phyloP scores from a whole-genome alignment of 2,113 vertebrate genomes.

The Heterochromis multidens region DNA sequence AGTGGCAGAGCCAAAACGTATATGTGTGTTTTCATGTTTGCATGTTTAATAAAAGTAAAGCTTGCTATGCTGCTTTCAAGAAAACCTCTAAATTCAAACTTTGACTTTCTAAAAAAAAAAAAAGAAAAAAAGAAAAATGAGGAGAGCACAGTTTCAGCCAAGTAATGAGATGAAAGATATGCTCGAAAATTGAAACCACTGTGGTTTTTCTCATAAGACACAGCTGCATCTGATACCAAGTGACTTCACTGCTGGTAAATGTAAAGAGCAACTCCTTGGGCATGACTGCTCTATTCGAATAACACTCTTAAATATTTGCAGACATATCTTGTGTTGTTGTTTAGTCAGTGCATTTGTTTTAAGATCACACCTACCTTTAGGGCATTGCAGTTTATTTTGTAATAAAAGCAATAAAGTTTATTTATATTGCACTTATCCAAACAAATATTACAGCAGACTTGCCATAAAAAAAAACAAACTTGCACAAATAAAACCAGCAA shows the following conservation, averaged over 20 bases:
- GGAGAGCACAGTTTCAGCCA: not conserved
- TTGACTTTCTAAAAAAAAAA: not conserved
- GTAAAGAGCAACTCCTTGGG: constrained; percentile 23
- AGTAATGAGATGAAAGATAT: constrained; percentile 2
- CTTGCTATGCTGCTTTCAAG: not conserved
- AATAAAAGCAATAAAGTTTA: not conserved
- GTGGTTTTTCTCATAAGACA: constrained; percentile 29
- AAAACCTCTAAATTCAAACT: not conserved
- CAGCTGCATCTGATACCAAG: constrained; percentile 13
- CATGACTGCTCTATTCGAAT: not conserved
- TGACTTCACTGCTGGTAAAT: constrained; percentile 27
- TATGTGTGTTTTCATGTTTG: not conserved
- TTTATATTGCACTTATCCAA: not conserved
- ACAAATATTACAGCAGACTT: not conserved
- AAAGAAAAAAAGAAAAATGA: not conserved
- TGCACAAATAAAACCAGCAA: not conserved
- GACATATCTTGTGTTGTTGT: not conserved
- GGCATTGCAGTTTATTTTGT: not conserved
- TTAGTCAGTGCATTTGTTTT: not conserved
- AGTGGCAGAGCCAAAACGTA: not conserved
- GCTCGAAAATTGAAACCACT: constrained; percentile 5
- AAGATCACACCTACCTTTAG: not conserved
- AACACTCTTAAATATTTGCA: constrained; percentile 5
- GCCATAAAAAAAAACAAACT: not conserved
- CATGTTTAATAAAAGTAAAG: not conserved